Evolutionary conservation across 2,113 vertebrate genomes (phyloP).

Genomic region (Pelmatolapia mariae): DNA sequence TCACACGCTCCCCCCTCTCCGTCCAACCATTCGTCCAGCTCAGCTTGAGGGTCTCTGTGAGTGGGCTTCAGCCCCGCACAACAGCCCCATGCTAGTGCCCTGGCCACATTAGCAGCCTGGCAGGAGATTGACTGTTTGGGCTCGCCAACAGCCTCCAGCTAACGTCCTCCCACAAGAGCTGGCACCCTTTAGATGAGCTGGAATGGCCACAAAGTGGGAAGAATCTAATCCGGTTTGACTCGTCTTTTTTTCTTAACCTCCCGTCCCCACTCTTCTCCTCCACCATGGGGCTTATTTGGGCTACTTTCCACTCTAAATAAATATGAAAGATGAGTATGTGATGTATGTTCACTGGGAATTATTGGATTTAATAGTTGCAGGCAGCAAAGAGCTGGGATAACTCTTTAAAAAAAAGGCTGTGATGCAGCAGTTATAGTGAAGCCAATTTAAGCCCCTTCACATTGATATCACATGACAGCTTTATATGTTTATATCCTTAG

Average conservation of each 20-base stretch:
- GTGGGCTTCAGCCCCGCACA: conserved; percentile 15
- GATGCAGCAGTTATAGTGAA: conserved; percentile 5
- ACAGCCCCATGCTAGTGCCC: conserved; percentile 26
- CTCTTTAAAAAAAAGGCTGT: background rate
- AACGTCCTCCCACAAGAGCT: conserved; percentile 44
- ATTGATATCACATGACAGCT: conserved; percentile 11
- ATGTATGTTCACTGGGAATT: conserved; percentile 3
- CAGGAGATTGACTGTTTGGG: conserved; percentile 15
- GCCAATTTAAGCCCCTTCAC: background rate
- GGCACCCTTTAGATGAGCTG: conserved; percentile 44
- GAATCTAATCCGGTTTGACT: conserved; percentile 55
- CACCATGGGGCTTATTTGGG: conserved; percentile 24
- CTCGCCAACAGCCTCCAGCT: conserved; percentile 39
- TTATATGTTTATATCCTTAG: background rate
- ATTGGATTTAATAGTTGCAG: conserved; percentile 30
- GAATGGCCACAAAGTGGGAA: conserved; percentile 57
- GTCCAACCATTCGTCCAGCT: conserved; percentile 19
- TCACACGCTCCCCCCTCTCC: background rate
- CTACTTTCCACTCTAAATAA: conserved; percentile 20
- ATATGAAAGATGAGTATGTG: conserved; percentile 7
- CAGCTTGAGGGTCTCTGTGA: conserved; percentile 45
- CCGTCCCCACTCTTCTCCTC: background rate
- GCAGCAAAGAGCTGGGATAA: background rate
- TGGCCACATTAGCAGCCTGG: conserved; percentile 60
- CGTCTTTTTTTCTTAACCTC: background rate